A percentile compares a stretch with the other conserved stretches of the same genome.
These are phyloP conservation scores for Streblospio benedicti DNA, from an alignment of 1,140 invertebrate species.

Conservation along the genomic window DNA sequence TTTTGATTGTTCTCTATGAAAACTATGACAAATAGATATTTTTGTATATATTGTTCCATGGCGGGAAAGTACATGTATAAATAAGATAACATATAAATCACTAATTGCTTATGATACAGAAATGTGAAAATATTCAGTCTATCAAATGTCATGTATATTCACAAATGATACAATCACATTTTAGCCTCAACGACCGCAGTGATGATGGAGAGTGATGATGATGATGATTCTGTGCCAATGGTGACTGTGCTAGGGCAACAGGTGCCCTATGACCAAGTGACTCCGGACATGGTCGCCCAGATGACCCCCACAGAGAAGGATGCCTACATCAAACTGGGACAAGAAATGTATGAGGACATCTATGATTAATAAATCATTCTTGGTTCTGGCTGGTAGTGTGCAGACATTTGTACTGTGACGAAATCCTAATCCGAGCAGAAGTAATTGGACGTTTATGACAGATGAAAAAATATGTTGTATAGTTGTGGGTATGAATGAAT, in stretches of 20 bases:
- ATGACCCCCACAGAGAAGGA: constrained; percentile 91
- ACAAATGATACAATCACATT: constrained; percentile 48
- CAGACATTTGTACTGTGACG: too few species aligned
- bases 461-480: too few species aligned
- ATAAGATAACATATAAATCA: too few species aligned
- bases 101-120: too few species aligned
- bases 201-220: constrained; percentile 67
- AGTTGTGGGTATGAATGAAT: too few species aligned
- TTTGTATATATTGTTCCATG: too few species aligned
- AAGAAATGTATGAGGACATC: constrained; percentile 69
- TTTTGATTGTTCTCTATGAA: too few species aligned
- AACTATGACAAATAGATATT: too few species aligned
- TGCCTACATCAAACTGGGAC: constrained; percentile 84
- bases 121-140: background rate
- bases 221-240: constrained; percentile 65
- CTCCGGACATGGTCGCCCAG: constrained; percentile 72
- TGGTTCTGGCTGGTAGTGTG: too few species aligned
- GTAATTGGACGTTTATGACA: too few species aligned
- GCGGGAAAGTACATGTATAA: too few species aligned
- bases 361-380: constrained; percentile 48
- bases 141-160: background rate
- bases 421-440: too few species aligned
- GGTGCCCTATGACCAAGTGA: constrained; percentile 70
- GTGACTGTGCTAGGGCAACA: constrained; percentile 71
- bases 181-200: constrained; percentile 21